A percentile compares a stretch with the other conserved stretches of the same genome.
Evolutionary conservation across 2,797 vertebrate species (phyloP).

Genomic region (Typhlichthys eigenmanni): DNA sequence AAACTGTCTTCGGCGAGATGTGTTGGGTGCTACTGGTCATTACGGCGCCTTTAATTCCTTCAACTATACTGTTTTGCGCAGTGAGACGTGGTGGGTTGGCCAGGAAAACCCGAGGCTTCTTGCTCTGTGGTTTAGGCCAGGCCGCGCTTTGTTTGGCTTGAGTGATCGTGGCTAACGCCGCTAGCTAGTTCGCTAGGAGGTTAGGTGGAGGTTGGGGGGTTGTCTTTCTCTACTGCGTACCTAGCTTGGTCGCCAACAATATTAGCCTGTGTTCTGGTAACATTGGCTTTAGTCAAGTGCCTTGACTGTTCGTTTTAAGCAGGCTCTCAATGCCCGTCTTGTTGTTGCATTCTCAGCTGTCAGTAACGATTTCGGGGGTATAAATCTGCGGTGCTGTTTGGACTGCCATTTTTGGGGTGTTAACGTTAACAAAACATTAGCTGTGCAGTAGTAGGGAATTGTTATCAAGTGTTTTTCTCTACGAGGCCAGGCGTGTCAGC

Average conservation of each 20-base stretch:
- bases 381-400: constrained; percentile 67
- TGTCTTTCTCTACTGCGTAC: constrained; percentile 65
- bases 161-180: constrained; percentile 70
- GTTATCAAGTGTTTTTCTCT: constrained; percentile 37
- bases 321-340: constrained; percentile 23
- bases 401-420: constrained; percentile 79
- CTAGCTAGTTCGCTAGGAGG: constrained; percentile 52
- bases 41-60: neutral
- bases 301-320: constrained; percentile 6
- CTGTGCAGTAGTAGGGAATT: constrained; percentile 38
- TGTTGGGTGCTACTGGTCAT: constrained; percentile 13
- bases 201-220: constrained; percentile 61
- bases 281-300: constrained; percentile 10
- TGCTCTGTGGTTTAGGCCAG: constrained; percentile 78
- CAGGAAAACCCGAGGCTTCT: constrained; percentile 87
- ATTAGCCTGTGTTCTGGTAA: constrained; percentile 32
- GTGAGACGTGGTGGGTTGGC: constrained; percentile 7
- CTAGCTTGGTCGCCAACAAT: constrained; percentile 46
- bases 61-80: neutral
- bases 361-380: constrained; percentile 62
- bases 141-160: constrained; percentile 97
- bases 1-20: constrained; percentile 3
- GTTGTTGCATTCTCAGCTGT: constrained; percentile 72
- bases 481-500: constrained; percentile 53
- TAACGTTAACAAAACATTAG: constrained; percentile 76